phyloP scores from a whole-genome alignment of 2,888 invertebrate species.

The Alcis repandata region DNA sequence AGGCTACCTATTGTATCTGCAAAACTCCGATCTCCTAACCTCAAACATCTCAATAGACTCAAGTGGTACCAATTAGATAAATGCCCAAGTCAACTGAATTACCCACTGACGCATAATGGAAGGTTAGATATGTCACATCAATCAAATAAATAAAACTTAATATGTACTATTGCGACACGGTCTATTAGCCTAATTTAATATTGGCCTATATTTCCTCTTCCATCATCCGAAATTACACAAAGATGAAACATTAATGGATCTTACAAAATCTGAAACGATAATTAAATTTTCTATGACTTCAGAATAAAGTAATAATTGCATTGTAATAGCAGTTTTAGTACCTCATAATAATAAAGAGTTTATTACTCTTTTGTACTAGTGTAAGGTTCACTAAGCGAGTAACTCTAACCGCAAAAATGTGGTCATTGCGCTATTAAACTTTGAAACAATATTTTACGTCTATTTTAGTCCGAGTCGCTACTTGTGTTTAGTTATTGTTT shows the following conservation, averaged over 20 bases:
- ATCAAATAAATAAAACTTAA: slow-evolving; percentile 13
- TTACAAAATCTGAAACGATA: not conserved
- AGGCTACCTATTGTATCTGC: slow-evolving; percentile 34
- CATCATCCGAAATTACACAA: not conserved
- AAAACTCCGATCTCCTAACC: slow-evolving; percentile 39
- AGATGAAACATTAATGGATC: not conserved
- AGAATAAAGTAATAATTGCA: not conserved
- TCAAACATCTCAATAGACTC: slow-evolving; percentile 49
- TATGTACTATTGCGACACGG: slow-evolving; percentile 19
- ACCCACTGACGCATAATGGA: slow-evolving; percentile 36
- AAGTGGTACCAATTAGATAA: slow-evolving; percentile 70
- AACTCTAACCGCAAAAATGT: slow-evolving; percentile 26
- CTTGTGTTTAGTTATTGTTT: slow-evolving; percentile 9
- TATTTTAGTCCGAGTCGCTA: slow-evolving; percentile 15
- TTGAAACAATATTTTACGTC: slow-evolving; percentile 22
- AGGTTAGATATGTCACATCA: slow-evolving; percentile 25
- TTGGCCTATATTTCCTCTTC: not conserved
- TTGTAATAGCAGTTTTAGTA: not conserved
- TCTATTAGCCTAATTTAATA: slow-evolving; percentile 3
- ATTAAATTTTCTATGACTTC: not conserved
- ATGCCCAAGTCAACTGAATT: slow-evolving; percentile 67
- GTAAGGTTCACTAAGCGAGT: slow-evolving; percentile 11
- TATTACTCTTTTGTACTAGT: slow-evolving; percentile 14
- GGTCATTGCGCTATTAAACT: slow-evolving; percentile 16
- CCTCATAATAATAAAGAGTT: slow-evolving; percentile 14